phyloP scores from a whole-genome alignment of 2,113 vertebrate genomes.

The Hippocampus zosterae region DNA sequence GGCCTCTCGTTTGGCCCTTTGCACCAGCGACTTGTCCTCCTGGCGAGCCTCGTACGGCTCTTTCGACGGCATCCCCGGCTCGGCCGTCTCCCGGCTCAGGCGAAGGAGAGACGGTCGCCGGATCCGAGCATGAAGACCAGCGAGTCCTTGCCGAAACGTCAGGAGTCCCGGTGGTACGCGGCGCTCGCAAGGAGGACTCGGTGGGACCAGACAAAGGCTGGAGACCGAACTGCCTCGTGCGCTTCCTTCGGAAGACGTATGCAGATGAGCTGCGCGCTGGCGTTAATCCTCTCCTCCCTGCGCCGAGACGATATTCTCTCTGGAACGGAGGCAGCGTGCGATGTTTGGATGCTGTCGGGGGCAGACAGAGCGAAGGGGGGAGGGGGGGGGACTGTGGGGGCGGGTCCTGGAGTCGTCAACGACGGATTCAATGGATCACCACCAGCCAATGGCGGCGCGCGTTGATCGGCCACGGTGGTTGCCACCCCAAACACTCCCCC shows the following conservation, averaged over 20 bases:
- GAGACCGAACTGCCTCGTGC: slow-evolving; percentile 56
- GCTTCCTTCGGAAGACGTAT: slow-evolving; percentile 66
- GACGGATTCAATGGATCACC: slow-evolving; percentile 74
- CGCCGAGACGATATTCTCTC: slow-evolving; percentile 76
- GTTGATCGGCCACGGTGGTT: slow-evolving; percentile 64
- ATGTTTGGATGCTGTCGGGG: slow-evolving; percentile 72
- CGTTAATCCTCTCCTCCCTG: slow-evolving; percentile 77
- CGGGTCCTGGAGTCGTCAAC: slow-evolving; percentile 66
- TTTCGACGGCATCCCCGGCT: slow-evolving; percentile 83
- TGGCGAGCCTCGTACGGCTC: slow-evolving; percentile 81
- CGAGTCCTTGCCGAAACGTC: slow-evolving; percentile 42
- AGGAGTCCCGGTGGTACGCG: slow-evolving; percentile 43
- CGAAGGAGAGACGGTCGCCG: slow-evolving; percentile 19
- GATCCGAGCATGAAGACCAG: slow-evolving; percentile 33
- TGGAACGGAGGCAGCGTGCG: slow-evolving; percentile 75
- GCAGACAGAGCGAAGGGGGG: slow-evolving; percentile 63
- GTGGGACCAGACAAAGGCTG: slow-evolving; percentile 45
- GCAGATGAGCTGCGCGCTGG: slow-evolving; percentile 73
- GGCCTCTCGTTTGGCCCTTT: slow-evolving; percentile 81
- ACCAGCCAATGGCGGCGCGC: slow-evolving; percentile 77
- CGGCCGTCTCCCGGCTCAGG: slow-evolving; percentile 15
- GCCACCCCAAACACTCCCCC: slow-evolving; percentile 58
- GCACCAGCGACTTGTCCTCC: slow-evolving; percentile 75
- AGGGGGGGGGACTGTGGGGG: slow-evolving; percentile 67
- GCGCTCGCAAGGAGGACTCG: slow-evolving; percentile 39